Conservation (phyloP, 2,797 vertebrate species). For the Sebastes steindachneri region DNA sequence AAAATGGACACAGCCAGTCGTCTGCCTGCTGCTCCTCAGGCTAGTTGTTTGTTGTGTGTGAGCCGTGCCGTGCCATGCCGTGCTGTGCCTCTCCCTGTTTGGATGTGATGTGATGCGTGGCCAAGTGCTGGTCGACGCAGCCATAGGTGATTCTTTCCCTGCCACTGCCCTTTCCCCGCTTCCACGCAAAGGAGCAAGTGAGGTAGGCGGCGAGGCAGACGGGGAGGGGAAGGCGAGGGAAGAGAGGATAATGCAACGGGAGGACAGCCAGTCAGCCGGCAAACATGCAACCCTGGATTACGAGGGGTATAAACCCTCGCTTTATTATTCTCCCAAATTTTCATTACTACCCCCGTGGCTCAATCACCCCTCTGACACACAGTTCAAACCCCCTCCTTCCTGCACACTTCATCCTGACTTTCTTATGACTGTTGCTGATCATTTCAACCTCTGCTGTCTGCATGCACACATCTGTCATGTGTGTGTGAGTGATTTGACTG, state of each 20-base stretch:
- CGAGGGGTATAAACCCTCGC: background rate
- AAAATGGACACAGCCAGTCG: constrained; percentile 2
- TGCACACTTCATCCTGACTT: constrained; percentile 27
- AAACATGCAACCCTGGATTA: constrained; percentile 50
- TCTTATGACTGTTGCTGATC: constrained; percentile 23
- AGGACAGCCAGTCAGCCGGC: constrained; percentile 33
- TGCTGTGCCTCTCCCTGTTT: constrained; percentile 48
- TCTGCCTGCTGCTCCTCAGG: constrained; percentile 23
- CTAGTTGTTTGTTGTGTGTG: constrained; percentile 54
- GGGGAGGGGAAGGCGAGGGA: constrained; percentile 29
- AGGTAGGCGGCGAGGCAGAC: constrained; percentile 39
- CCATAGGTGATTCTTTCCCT: constrained; percentile 79
- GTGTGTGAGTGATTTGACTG: constrained; percentile 4
- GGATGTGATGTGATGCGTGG: constrained; percentile 66
- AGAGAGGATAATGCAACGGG: constrained; percentile 25
- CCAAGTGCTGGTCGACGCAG: constrained; percentile 53
- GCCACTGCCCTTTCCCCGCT: constrained; percentile 72
- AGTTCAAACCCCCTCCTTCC: background rate
- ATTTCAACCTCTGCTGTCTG: constrained; percentile 7
- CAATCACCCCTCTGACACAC: background rate
- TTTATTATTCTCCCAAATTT: constrained; percentile 8
- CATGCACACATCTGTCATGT: background rate
- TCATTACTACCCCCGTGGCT: background rate
- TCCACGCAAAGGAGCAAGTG: constrained; percentile 58
- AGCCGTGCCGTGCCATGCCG: constrained; percentile 11